Evolutionary conservation across 1,140 invertebrate genomes (phyloP), one percentile per base, ranked within the genome.

Genomic region (Drosophila pruinosa): DNA sequence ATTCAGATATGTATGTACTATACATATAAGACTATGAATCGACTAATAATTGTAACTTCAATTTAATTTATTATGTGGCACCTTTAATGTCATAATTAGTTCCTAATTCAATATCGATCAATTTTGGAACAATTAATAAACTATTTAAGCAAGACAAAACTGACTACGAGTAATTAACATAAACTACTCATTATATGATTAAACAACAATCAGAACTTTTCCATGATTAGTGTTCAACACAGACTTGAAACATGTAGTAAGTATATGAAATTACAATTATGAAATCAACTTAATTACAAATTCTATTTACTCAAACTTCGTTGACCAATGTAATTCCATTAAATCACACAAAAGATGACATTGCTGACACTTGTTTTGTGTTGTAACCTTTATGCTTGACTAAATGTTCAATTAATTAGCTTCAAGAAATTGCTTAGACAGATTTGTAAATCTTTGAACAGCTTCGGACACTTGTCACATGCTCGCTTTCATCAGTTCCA

Each of bases 401-500:
- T 48, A 19, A 15, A 31, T 53, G 65, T 56, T 61, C 78, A 83
- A 83, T 83, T 83, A 86, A 83, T 83, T 83, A 86, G 45, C 63
- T 54, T 45, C 58, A 70, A 48, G 58, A 71, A 78, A 82, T 47
- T 73, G 48, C 65, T 81, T 63, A 43, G 63, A 68, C 45, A 62
- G 74, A 82, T 70, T 82, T 85, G 58, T 59, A 62, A 88, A 78
- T 85, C 70, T 82, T 81, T 65, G 78, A 59, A 67, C 63, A 61
- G 62, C 57, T 15, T 48, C 53, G 61, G 50, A 77, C 81, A 85
- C 88, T 86, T 88, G 81, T 88, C 81, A 86, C 82, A 88, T 74
- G 82, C 70, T 78, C 56, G 78, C 81, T 88, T 88, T 86, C 82
- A 82, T 73, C 81, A 82, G 78, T 53, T 88, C 77, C 69, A 77